phyloP scores from a whole-genome alignment of 2,113 vertebrate species.

The Epinephelus cyanopodus region DNA sequence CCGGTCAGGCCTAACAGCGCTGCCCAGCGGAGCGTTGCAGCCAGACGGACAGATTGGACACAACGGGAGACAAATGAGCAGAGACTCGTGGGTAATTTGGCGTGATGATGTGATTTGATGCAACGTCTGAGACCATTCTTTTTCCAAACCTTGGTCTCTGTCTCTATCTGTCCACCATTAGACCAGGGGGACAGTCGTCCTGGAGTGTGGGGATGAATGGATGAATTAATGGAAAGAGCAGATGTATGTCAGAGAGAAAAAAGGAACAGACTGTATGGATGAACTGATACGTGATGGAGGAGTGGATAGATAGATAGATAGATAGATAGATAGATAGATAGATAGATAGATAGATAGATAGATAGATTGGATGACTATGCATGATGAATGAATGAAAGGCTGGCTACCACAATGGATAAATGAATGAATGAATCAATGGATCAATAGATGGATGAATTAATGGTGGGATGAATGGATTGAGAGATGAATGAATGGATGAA shows the following conservation, averaged over 20 bases:
- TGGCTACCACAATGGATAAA: no score
- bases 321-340: not conserved
- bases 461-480: no score
- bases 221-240: not conserved
- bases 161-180: not conserved
- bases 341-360: not conserved
- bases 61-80: constrained; percentile 60
- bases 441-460: no score
- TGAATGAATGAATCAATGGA: no score
- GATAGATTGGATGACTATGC: not conserved
- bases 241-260: no score
- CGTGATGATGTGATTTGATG: constrained; percentile 53
- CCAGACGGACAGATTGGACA: constrained; percentile 56
- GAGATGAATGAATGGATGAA: no score
- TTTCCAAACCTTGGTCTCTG: not conserved
- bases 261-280: not conserved
- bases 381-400: not conserved
- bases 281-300: not conserved
- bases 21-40: constrained; percentile 15
- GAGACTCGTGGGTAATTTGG: constrained; percentile 63
- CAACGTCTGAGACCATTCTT: constrained; percentile 22
- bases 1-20: constrained; percentile 13
- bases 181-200: not conserved
- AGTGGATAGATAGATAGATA: not conserved
- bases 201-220: not conserved